Conservation (phyloP, 2,113 vertebrate species). For the Lipotes vexillifer region DNA sequence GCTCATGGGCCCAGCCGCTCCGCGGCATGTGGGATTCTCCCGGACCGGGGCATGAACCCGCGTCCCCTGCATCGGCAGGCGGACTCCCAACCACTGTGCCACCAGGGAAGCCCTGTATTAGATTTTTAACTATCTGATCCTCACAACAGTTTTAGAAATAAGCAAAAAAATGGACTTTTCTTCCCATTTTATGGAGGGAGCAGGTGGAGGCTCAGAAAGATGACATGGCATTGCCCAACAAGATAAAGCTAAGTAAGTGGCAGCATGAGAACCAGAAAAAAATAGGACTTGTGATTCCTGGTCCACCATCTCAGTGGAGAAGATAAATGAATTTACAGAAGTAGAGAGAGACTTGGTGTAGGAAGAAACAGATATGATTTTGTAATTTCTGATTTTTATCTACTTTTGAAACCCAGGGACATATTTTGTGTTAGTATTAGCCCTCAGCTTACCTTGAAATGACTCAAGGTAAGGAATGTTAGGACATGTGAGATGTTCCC, state of each 20-base stretch:
- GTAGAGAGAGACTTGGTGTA: neutral
- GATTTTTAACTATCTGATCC: neutral
- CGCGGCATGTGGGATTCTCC: too few relatives aligned
- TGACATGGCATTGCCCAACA: neutral
- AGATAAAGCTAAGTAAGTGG: neutral
- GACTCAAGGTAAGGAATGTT: neutral
- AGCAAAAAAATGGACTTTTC: neutral
- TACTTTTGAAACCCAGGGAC: neutral
- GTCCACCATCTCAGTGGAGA: neutral
- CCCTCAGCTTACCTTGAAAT: neutral
- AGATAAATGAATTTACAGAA: neutral
- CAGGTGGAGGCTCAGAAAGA: neutral
- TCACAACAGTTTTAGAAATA: neutral
- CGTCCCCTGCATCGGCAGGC: too few relatives aligned
- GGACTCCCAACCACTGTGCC: too few relatives aligned
- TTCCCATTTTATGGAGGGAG: neutral
- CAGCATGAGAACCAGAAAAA: neutral
- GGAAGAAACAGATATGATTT: neutral
- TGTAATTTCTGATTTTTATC: neutral
- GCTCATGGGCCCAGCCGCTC: too few relatives aligned
- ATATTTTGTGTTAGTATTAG: neutral
- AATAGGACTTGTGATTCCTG: neutral
- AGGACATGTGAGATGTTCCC: neutral
- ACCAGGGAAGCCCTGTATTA: neutral
- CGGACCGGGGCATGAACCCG: too few relatives aligned